Evolutionary conservation across 2,888 invertebrate species (phyloP).

Genomic region (Mythimna vitellina): DNA sequence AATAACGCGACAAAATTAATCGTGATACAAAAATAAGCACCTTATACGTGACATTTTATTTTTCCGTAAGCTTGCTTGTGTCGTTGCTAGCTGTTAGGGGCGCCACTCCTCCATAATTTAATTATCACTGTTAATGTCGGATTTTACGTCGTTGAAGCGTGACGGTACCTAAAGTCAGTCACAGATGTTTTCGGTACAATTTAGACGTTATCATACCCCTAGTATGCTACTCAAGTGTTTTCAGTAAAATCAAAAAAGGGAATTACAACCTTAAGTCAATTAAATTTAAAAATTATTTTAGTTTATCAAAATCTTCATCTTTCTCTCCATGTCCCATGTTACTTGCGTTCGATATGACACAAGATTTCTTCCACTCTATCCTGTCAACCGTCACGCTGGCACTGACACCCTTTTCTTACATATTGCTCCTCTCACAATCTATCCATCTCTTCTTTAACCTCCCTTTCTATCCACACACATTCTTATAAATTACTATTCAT

Average conservation of each 20-base stretch:
- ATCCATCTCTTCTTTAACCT: no score
- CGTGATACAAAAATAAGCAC: conserved; percentile 85
- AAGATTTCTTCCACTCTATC: no score
- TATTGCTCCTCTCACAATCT: no score
- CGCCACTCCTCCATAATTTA: conserved; percentile 51
- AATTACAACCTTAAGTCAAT: background rate
- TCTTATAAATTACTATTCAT: no score
- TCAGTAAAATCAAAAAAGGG: background rate
- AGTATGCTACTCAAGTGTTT: background rate
- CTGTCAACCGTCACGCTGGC: no score
- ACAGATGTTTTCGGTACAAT: background rate
- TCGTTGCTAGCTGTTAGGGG: conserved; percentile 23
- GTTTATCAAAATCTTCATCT: background rate
- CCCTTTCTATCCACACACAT: no score
- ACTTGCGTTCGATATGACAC: no score
- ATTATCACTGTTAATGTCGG: conserved; percentile 46
- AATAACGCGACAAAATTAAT: conserved; percentile 76
- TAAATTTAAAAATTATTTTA: background rate
- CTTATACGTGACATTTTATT: conserved; percentile 71
- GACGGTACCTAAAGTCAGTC: background rate
- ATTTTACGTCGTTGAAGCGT: conserved; percentile 17
- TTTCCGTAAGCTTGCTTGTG: conserved; percentile 50
- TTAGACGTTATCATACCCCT: background rate
- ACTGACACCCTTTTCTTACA: no score
- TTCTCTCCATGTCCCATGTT: no score